phyloP scores from a whole-genome alignment of 2,797 vertebrate species.

The Babyrousa celebensis region DNA sequence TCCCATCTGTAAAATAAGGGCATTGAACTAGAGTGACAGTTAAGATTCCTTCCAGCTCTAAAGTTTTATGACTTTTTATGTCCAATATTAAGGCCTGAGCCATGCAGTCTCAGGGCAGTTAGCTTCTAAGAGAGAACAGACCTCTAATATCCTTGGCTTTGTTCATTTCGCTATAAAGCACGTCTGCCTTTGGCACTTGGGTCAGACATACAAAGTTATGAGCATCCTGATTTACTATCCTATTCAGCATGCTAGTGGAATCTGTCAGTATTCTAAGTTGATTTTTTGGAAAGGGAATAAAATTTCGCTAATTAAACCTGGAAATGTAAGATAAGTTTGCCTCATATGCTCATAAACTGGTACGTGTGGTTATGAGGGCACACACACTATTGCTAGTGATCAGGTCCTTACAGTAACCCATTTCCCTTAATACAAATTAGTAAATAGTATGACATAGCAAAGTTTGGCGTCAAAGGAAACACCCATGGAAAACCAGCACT shows the following conservation, averaged over 20 bases:
- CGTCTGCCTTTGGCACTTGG: slow-evolving; percentile 89
- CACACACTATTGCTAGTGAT: slow-evolving; percentile 76
- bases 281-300: slow-evolving; percentile 74
- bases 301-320: slow-evolving; percentile 76
- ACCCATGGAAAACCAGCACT: slow-evolving; percentile 75
- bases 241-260: slow-evolving; percentile 86
- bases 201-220: slow-evolving; percentile 87
- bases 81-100: slow-evolving; percentile 83
- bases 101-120: slow-evolving; percentile 85
- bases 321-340: slow-evolving; percentile 78
- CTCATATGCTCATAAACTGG: slow-evolving; percentile 73
- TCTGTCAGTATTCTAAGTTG: slow-evolving; percentile 77
- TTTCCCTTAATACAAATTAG: slow-evolving; percentile 77
- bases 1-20: slow-evolving; percentile 83
- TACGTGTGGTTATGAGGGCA: slow-evolving; percentile 75
- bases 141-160: slow-evolving; percentile 83
- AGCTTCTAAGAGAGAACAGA: slow-evolving; percentile 82
- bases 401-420: slow-evolving; percentile 71
- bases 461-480: slow-evolving; percentile 75
- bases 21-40: slow-evolving; percentile 75
- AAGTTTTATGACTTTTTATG: slow-evolving; percentile 81
- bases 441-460: slow-evolving; percentile 70
- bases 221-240: slow-evolving; percentile 84
- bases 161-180: slow-evolving; percentile 86
- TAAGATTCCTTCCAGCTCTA: slow-evolving; percentile 82